Base-by-base conservation (phyloP, 2,113 vertebrate species). In the Grammomys surdaster region DNA sequence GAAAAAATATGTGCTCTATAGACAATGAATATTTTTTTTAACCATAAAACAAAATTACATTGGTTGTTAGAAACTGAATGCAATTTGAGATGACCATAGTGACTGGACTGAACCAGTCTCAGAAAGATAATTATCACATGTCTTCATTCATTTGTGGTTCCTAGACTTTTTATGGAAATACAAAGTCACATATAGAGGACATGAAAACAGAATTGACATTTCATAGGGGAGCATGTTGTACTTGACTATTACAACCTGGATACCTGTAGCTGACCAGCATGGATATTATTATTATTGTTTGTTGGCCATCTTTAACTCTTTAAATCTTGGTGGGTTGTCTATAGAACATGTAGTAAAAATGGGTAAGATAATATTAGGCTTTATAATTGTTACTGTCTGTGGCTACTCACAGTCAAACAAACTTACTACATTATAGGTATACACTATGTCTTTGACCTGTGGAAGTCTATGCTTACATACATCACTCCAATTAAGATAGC, bases 271-370 rank as follows among this genome's bases (percentile, higher is more conserved):
- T 90, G 33, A 89, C n/a, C 92, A 87, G 2, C 33, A 7, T 93
- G 43, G 43, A 72, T 60, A 91, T n/a, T 75, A 65, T n/a, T 70
- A 40, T 12, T 95, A n/a, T 46, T 46, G n/a, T 92, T 75, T 70
- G 3, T 31, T 80, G 48, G 65, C 54, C 26, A 78, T 46, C 72
- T 92, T 94, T 90, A 75, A 14, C 70, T 88, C 12, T 85, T 94
- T 93, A 93, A 69, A 92, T 95, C 70, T 40, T 56, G 24, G 90
- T 72, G 36, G 65, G 76, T 95, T 69, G 95, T 94, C 48, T 69
- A 70, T 8, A 85, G 65, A 75, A 80, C 7, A 19, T 8, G 20
- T 11, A 63, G 40, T 90, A 84, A 85, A 20, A 54, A 89, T 67
- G 14, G 13, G 31, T 75, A 75, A 96, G 51, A 90, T 20, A 85